Evolutionary conservation across 2,888 invertebrate species (phyloP), one percentile per base, ranked within the genome.

Genomic region (Epinotia nisella): DNA sequence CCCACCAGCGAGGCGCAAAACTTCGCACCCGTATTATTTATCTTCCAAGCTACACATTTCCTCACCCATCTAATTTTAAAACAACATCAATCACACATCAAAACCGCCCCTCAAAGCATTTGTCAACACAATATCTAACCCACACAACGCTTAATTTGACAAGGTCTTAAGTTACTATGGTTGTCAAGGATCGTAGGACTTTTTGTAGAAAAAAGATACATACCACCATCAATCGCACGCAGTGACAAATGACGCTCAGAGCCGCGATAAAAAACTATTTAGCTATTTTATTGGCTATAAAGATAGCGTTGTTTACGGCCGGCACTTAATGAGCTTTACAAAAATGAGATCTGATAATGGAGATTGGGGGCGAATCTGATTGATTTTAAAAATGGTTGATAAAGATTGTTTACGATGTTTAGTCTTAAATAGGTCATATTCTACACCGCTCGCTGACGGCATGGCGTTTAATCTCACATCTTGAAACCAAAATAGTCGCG

Each of bases 241-340:
- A 41, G 81, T 85, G 86, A 86, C 87, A 85, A 86, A 86, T 85
- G 87, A 86, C 83, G 83, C 35, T 35, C 65, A 60, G 39, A 51
- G 59, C 55, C 78, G 78, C 83, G 82, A 86, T 87, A 87, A 84
- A 87, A 86, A 87, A 86, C 87, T 87, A 88, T 89, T 87, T 85
- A 86, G 83, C 79, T 80, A 75, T 80, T 87, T 87, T 88, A 88
- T 86, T 83, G 85, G 79, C 85, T 76, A 86, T 87, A 86, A 87
- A 88, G 82, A 84, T 81, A 79, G 75, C 75, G 65, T 75, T 76
- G 80, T 82, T 82, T 77, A 77, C 74, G 70, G 76, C 53, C 49
- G 29, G 41, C 5, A 62, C 41, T 58, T 59, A 58, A 69, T 72
- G 67, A 67, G 62, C 21, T 19, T 19, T 24, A 51, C 66, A 72